Percentiles rank a stretch among this genome's conserved stretches.
Evolutionary conservation across 1,140 invertebrate genomes (phyloP).

Genomic region (Drosophila novamexicana): DNA sequence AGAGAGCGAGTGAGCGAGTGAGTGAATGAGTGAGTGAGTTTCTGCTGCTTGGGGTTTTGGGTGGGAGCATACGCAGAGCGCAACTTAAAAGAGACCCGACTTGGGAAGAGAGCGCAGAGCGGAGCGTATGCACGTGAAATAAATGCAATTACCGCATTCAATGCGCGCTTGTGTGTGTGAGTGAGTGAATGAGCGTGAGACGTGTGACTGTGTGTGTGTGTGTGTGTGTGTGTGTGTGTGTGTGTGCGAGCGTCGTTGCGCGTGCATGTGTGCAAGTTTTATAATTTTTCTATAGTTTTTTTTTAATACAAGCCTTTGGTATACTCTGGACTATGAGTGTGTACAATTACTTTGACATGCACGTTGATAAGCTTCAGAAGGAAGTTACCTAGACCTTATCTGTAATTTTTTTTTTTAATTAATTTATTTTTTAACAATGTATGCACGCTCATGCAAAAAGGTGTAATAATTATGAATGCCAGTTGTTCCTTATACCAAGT

Average conservation of each 20-base stretch:
- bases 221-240: conserved; percentile 20
- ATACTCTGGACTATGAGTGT: conserved; percentile 16
- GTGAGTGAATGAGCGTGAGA: conserved; percentile 11
- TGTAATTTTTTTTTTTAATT: not conserved
- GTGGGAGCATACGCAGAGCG: not conserved
- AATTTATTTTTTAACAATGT: conserved; percentile 10
- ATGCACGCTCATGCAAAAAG: not conserved
- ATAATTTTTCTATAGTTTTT: conserved; percentile 58
- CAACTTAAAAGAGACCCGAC: conserved; percentile 14
- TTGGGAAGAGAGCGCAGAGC: conserved; percentile 14
- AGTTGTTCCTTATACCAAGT: not conserved
- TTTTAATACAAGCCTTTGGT: conserved; percentile 24
- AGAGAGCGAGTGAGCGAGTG: not conserved
- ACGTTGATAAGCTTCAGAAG: conserved; percentile 25
- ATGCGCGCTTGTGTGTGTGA: conserved; percentile 25
- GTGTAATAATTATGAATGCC: not conserved
- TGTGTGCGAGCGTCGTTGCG: conserved; percentile 16
- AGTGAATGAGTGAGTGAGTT: not conserved
- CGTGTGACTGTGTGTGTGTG: conserved; percentile 16
- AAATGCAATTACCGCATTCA: conserved; percentile 77
- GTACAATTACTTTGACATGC: conserved; percentile 30
- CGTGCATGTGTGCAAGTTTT: conserved; percentile 62
- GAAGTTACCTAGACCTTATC: conserved; percentile 37
- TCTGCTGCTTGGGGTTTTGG: conserved; percentile 1
- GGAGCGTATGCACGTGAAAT: conserved; percentile 66